Base-by-base conservation (phyloP, 2,888 invertebrate species). In the Nephrotoma guestfalica region DNA sequence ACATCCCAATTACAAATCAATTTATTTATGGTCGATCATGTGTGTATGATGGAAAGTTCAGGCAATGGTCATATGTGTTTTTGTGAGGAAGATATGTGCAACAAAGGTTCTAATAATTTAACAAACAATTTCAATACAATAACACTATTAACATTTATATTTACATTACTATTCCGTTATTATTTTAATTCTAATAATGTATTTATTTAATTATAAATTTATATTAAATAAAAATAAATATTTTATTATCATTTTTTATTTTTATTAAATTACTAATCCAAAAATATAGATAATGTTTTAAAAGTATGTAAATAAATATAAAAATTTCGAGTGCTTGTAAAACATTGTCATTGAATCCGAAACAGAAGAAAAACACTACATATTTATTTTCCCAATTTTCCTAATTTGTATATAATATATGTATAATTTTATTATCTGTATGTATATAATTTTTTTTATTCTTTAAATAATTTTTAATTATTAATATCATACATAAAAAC, bases 21-120 rank as follows among this genome's bases (percentile, higher is more conserved):
- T 93, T 94, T 98, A 90, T 98, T 98, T 94, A 97, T 98, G 97
- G 98, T 98, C 92, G 98, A 98, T 91, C 98, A 98, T 94, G 98
- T 98, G 93, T 98, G 98, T 95, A 98, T 98, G 97, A 96, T 97
- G 96, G 98, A 98, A 96, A 97, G 97, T 95, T 97, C 97, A 94
- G 97, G 97, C 93, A 97, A 96, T 92, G 98, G 98, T 93, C 97
- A 97, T 95, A 98, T 98, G 97, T 98, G 97, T 94, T 98, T 98
- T 95, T 98, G 98, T 94, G 97, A 98, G 94, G 97, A 97, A 94
- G 97, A 98, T 93, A 96, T 96, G 96, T 98, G 98, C 94, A 98
- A 98, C 91, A 90, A 91, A 90, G 91, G 92, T 90, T 86, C 87
- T 71, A 87, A 84, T 86, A 84, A 41, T 87, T 86, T 86, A 47